phyloP scores from a whole-genome alignment of 2,888 invertebrate genomes.

The Drosophila macrospina region DNA sequence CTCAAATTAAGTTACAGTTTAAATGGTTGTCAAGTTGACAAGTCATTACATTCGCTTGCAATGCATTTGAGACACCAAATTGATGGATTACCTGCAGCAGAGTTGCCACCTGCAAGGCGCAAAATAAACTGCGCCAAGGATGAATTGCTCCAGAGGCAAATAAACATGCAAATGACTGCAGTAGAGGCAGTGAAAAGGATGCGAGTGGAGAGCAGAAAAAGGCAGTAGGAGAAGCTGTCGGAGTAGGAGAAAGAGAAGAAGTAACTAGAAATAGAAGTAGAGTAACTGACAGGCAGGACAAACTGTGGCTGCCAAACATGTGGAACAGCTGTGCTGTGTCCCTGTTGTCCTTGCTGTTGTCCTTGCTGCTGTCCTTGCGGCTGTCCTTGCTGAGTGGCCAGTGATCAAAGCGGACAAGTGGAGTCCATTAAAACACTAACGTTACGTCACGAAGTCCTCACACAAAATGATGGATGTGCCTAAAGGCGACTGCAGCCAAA shows the following conservation, averaged over 20 bases:
- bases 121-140: constrained; percentile 8
- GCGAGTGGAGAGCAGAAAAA: not conserved
- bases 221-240: too few relatives aligned
- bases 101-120: constrained; percentile 2
- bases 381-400: constrained; percentile 36
- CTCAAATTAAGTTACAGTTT: too few relatives aligned
- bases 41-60: not conserved
- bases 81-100: constrained; percentile 13
- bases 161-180: constrained; percentile 72
- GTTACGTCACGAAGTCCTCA: constrained; percentile 64
- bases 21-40: not conserved
- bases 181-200: constrained; percentile 32
- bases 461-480: constrained; percentile 78
- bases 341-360: constrained; percentile 2
- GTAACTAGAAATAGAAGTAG: not conserved
- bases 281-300: constrained; percentile 22
- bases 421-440: constrained; percentile 82
- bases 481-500: constrained; percentile 62
- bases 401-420: constrained; percentile 79
- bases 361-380: not conserved
- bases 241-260: not conserved
- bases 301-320: constrained; percentile 60
- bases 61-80: constrained; percentile 2
- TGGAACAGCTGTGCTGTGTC: constrained; percentile 19
- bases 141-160: constrained; percentile 49